Percentiles rank a stretch among this genome's conserved stretches.
Conservation (phyloP, 2,888 invertebrate species). For the Phymatocera aterrima region DNA sequence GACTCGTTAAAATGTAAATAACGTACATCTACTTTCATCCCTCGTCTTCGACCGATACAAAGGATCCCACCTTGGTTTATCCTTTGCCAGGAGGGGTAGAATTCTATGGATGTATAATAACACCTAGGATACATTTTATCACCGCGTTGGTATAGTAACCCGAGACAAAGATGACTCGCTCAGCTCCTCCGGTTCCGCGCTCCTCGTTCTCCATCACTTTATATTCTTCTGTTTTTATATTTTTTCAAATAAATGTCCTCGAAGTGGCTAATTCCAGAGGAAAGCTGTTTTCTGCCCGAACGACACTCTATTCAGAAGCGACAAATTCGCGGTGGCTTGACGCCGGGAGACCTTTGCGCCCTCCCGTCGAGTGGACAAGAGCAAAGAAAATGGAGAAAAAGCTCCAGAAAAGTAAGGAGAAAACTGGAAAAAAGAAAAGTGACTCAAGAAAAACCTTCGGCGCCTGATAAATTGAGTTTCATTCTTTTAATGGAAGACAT, state of each 20-base stretch:
- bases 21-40: not conserved
- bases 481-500: constrained; percentile 24
- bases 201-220: not conserved
- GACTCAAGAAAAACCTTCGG: not conserved
- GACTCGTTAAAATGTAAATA: constrained; percentile 43
- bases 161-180: not conserved
- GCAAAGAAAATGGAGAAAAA: not conserved
- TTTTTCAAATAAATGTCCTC: not conserved
- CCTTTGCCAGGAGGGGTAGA: not conserved
- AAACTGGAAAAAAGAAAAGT: not conserved
- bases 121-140: not conserved
- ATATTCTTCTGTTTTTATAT: not conserved
- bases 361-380: not conserved
- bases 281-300: not conserved
- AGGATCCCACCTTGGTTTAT: constrained; percentile 19
- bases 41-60: constrained; percentile 34
- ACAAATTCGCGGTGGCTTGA: constrained; percentile 15
- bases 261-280: constrained; percentile 1
- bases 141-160: not conserved
- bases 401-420: not conserved
- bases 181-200: not conserved
- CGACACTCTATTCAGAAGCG: not conserved
- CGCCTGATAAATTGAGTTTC: constrained; percentile 26
- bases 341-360: not conserved
- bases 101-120: not conserved